Conservation (phyloP, 2,113 vertebrate species). For the Callipepla squamata region DNA sequence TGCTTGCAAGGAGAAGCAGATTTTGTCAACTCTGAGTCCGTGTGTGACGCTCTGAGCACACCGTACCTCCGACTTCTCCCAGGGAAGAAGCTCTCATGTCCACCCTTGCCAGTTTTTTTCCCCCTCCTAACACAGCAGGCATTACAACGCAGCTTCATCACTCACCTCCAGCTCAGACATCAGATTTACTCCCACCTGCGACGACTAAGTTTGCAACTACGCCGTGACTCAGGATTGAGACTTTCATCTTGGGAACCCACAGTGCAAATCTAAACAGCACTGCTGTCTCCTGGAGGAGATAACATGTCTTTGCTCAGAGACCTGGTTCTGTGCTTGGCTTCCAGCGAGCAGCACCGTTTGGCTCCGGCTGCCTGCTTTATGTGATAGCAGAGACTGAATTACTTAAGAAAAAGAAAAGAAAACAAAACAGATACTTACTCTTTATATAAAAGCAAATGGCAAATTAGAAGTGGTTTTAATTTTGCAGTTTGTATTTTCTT, state of each 20-base stretch:
- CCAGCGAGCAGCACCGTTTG: constrained; percentile 39
- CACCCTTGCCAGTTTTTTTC: neutral
- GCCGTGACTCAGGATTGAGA: neutral
- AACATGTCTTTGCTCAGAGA: neutral
- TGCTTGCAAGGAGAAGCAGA: neutral
- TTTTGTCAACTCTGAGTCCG: neutral
- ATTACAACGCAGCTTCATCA: neutral
- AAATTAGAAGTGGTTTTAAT: constrained; percentile 57
- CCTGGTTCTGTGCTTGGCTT: constrained; percentile 1
- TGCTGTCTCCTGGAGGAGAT: constrained; percentile 56
- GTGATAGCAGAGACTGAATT: constrained; percentile 18
- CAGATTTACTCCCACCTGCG: neutral
- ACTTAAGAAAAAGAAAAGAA: neutral
- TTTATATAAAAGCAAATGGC: constrained; percentile 16
- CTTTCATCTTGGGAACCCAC: constrained; percentile 23
- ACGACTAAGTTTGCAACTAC: neutral
- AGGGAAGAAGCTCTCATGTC: neutral
- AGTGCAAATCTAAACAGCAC: neutral
- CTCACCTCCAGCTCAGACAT: neutral
- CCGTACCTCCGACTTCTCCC: neutral
- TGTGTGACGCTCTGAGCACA: neutral
- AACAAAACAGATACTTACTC: neutral
- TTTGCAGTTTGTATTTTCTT: constrained; percentile 16
- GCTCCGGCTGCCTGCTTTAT: constrained; percentile 27
- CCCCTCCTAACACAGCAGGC: neutral